Conservation (phyloP, 2,113 vertebrate genomes). For the Lophochroa leadbeateri region DNA sequence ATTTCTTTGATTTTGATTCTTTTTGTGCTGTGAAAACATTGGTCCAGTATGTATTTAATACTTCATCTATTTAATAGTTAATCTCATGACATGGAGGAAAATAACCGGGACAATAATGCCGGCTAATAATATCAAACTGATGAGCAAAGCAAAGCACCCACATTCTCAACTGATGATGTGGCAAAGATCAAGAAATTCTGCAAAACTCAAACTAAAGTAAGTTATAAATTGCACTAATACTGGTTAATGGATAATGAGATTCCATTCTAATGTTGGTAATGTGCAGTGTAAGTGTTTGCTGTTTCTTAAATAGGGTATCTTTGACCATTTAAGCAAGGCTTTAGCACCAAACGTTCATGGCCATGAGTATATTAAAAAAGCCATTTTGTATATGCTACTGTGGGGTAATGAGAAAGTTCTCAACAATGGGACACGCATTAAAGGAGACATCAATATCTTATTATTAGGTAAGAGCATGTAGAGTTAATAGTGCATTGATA, state of each 20-base stretch:
- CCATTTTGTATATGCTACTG: constrained; percentile 79
- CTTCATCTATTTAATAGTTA: constrained; percentile 55
- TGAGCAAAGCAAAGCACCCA: constrained; percentile 79
- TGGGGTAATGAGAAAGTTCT: constrained; percentile 82
- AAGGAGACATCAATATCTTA: constrained; percentile 84
- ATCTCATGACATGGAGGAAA: constrained; percentile 55
- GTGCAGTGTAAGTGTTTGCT: constrained; percentile 75
- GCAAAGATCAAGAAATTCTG: constrained; percentile 86
- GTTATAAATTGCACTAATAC: constrained; percentile 70
- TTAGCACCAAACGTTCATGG: constrained; percentile 81
- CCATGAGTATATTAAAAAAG: constrained; percentile 84
- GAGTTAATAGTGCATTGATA: constrained; percentile 79
- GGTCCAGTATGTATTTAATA: constrained; percentile 61
- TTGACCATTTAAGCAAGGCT: constrained; percentile 83
- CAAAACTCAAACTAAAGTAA: constrained; percentile 80
- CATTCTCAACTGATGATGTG: constrained; percentile 76
- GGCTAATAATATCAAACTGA: constrained; percentile 78
- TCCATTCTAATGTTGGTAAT: constrained; percentile 73
- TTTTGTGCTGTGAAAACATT: constrained; percentile 46
- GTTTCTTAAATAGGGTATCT: constrained; percentile 81
- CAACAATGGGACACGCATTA: constrained; percentile 77
- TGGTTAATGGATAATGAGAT: constrained; percentile 75
- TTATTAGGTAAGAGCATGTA: constrained; percentile 80
- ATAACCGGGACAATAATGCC: constrained; percentile 65
- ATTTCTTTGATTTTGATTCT: background rate